A percentile compares a stretch with the other conserved stretches of the same genome.
phyloP scores from a whole-genome alignment of 2,113 vertebrate genomes.

The Oceanites oceanicus region DNA sequence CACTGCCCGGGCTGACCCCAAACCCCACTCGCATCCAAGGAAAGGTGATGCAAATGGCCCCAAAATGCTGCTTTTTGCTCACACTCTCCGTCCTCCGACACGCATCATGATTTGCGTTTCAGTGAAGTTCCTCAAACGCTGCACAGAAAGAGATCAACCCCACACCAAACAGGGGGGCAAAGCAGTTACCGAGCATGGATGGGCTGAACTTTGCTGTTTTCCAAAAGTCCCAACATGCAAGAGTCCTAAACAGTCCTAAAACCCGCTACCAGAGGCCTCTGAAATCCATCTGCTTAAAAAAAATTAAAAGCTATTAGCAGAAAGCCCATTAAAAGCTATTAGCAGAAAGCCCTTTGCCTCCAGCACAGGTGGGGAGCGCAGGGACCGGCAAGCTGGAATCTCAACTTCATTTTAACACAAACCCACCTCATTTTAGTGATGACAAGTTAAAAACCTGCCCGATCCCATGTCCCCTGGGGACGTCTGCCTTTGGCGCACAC shows the following conservation, averaged over 20 bases:
- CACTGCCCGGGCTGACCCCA: background rate
- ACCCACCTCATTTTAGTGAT: accelerated
- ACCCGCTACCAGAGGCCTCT: background rate
- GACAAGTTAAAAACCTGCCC: background rate
- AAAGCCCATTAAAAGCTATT: background rate
- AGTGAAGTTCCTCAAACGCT: background rate
- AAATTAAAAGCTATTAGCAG: background rate
- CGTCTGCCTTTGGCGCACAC: background rate
- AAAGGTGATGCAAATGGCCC: background rate
- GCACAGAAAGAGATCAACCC: background rate
- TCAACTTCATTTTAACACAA: background rate
- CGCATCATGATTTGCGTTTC: accelerated
- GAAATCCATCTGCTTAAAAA: background rate
- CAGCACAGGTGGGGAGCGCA: background rate
- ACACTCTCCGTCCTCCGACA: background rate
- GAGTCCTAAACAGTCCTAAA: background rate
- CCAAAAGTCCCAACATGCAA: accelerated
- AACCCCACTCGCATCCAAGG: background rate
- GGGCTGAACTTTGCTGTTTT: background rate
- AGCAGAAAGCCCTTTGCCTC: background rate
- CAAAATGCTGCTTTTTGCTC: background rate
- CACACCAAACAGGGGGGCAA: background rate
- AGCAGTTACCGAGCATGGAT: background rate
- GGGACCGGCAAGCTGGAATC: background rate
- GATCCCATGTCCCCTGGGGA: background rate